Evolutionary conservation across 2,113 vertebrate species (phyloP), one percentile per base, ranked within the genome.

Genomic region (Sinocyclocheilus rhinocerous): DNA sequence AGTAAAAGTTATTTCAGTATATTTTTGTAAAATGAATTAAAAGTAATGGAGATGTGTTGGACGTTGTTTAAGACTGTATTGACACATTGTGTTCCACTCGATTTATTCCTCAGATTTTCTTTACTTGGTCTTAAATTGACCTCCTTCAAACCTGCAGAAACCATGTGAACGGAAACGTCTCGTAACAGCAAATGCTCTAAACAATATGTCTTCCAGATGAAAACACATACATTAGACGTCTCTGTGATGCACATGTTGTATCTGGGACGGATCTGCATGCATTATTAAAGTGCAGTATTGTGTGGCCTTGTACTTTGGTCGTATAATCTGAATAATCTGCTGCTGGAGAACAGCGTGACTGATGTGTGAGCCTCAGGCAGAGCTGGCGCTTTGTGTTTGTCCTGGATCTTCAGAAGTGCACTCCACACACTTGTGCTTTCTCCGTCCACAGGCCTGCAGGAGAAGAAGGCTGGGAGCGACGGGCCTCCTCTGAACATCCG

Each of bases 361-460:
- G 57, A 3, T 61, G 57, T 59, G 0, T 55, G 52, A 55, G 50
- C 3, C 48, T 50, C 48, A 50, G 12, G 1, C 48, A 13, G 48
- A 57, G 55, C 55, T 57, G 52, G 50, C 1, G 50, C 13, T 16
- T 52, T 18, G 52, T 57, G 55, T 57, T 20, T 57, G 55, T 57
- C 55, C 7, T 42, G 33, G 39, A 39, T 42, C 36, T 59, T 61
- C 20, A 59, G 52, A 13, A 48, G 55, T 26, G 81, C 70, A 50
- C 95, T 96, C 96, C 96, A 95, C 96, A 95, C 96, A 95, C 93
- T 22, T 90, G 91, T 96, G 93, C 96, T 94, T 96, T 95, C 93
- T 97, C 95, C 96, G 92, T 96, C 95, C 95, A 93, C 94, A 96
- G 96, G 95, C 95, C 94, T 93, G 76, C 84, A 92, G 67, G 91